Evolutionary conservation across 2,113 vertebrate genomes (phyloP).

Genomic region (Copsychus sechellarum): DNA sequence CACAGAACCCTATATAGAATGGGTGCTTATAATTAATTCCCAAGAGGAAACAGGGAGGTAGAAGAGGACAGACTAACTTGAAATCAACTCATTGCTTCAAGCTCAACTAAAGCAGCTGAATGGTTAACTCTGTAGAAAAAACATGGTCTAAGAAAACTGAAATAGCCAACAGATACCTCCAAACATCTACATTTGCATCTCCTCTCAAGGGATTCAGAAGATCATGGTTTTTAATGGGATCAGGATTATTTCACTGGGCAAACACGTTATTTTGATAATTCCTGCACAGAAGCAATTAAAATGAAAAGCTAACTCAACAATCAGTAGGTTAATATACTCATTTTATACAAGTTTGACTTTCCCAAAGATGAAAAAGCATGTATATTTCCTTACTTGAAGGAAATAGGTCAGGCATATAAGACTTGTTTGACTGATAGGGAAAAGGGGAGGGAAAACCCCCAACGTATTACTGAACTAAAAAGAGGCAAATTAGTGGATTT

Average conservation of each 20-base stretch:
- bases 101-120: not conserved
- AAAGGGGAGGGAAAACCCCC: not conserved
- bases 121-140: not conserved
- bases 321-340: not conserved
- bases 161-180: not conserved
- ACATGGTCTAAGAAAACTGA: not conserved
- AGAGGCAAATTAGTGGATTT: not conserved
- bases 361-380: not conserved
- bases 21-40: not conserved
- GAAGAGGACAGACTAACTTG: not conserved
- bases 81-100: not conserved
- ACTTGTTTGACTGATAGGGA: not conserved
- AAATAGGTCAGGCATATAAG: not conserved
- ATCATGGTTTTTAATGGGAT: not conserved
- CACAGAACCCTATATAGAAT: not conserved
- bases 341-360: not conserved
- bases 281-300: not conserved
- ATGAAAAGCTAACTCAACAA: not conserved
- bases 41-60: not conserved
- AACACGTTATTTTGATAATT: not conserved
- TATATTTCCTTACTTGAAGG: not conserved
- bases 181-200: not conserved
- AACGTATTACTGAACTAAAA: not conserved
- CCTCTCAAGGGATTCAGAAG: not conserved
- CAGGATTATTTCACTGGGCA: not conserved